Base-by-base conservation (phyloP, 2,888 invertebrate genomes). In the Nebria brevicollis region DNA sequence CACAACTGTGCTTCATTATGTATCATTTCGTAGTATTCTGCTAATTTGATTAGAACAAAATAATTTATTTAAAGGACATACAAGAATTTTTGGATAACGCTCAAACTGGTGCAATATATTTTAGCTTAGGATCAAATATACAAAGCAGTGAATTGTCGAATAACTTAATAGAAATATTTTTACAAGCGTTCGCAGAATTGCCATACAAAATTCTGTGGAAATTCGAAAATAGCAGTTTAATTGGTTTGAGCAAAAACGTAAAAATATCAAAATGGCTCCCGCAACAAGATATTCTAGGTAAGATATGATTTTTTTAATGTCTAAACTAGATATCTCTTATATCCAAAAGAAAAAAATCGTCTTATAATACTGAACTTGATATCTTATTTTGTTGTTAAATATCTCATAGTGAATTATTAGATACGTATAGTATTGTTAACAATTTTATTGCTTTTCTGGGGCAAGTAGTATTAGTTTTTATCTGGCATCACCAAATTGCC, bases 211-310 rank as follows among this genome's bases (percentile, higher is more conserved):
- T 86, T 34, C 41, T 86, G 7, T 86, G 86, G 86, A 86, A 86
- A 83, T 85, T 84, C 79, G 85, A 86, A 15, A 72, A 25, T 72
- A 88, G 88, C 20, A 68, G 84, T 34, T 72, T 88, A 43, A 84
- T 85, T 3, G 85, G 84, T 43, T 84, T 86, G 81, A 86, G 88
- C 0, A 82, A 85, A 10, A 90, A 90, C 84, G 88, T 91, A 0
- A 85, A 86, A 79, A 85, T 89, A 13, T 83, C 84, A 6, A 88
- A 89, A 80, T 90, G 90, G 89, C 83, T 88, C 34, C 88, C 89
- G 1, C 89, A 90, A 83, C 88, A 88, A 82, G 89, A 88, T 82
- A 83, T 90, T 34, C 83, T 89, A 25, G 85, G 88, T 88, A 85
- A 85, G 84, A 26, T 25, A 72, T 72, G 20, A 20, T 20, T 1